Conservation (phyloP, 2,113 vertebrate species). For the Hydrolagus affinis region DNA sequence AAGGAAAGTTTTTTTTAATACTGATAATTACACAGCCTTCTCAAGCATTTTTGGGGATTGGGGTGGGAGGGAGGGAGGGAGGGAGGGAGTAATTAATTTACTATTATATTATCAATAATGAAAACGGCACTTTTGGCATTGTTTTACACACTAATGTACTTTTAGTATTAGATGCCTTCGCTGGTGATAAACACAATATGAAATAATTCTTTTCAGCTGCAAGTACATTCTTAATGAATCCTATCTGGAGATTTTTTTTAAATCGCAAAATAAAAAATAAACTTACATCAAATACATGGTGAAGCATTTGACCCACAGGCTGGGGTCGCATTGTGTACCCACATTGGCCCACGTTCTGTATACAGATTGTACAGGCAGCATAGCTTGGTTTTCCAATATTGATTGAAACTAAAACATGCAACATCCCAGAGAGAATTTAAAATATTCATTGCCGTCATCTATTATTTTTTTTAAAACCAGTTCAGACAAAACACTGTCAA, state of each 20-base stretch:
- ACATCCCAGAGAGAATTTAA: background rate
- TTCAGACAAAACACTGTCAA: background rate
- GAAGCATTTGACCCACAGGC: background rate
- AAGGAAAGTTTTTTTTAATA: background rate
- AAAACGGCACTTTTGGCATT: background rate
- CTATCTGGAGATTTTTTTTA: conserved; percentile 1
- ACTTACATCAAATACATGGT: background rate
- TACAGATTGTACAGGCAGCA: background rate
- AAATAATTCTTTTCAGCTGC: background rate
- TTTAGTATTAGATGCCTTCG: background rate
- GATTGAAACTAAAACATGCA: background rate
- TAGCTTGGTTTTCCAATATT: background rate
- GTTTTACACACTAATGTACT: background rate
- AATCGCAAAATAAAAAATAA: conserved; percentile 6
- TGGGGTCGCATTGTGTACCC: no score
- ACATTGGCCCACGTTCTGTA: conserved; percentile 4
- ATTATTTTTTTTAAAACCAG: background rate
- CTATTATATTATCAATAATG: background rate
- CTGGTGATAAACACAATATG: background rate
- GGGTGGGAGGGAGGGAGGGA: background rate
- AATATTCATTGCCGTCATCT: background rate
- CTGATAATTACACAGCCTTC: no score
- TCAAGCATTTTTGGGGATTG: background rate
- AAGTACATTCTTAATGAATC: background rate
- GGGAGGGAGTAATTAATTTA: background rate